Base-by-base conservation (phyloP, 2,113 vertebrate genomes). In the Agapornis roseicollis region DNA sequence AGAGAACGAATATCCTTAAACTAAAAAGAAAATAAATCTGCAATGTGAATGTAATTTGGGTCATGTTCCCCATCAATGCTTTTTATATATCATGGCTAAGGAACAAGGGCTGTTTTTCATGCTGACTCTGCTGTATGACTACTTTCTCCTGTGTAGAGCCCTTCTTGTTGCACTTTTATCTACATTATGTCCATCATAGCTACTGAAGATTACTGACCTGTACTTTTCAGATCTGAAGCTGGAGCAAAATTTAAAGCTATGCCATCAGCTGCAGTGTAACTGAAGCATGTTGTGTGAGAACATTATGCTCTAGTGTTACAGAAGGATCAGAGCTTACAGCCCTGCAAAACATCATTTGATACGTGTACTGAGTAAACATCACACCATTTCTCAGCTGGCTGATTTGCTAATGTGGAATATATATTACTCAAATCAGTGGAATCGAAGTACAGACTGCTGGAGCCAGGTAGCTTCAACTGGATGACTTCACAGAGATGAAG, bases 311-410 rank as follows among this genome's bases (percentile, higher is more conserved):
- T 55, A 71, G 66, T 1, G 10, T 85, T 80, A 49, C 80, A 89
- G 70, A 93, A 85, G 61, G 65, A 91, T 91, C 60, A 86, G 80
- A 89, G 56, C 49, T 90, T 60, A 79, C 46, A 72, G 77, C n/a
- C 39, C 63, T 4, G 29, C 41, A 95, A 93, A 93, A 76, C 18
- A 66, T 37, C 17, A 64, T 65, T 74, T 60, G 80, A 88, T 92
- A 91, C 0, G 2, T 85, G 56, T 65, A 47, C 61, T 63, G 91
- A 95, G 85, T 79, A 91, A 93, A 63, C 44, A 80, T 70, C 68
- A 79, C 91, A 92, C 49, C 47, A 52, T 72, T 94, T 87, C 89
- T 92, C 65, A 83, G 66, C 70, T 93, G 88, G 74, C 28, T 92
- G 86, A 39, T 65, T 82, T 93, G 70, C 90, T 92, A 80, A 91